Base-by-base conservation (phyloP, 2,888 invertebrate species). In the Didymodactylos carnosus region DNA sequence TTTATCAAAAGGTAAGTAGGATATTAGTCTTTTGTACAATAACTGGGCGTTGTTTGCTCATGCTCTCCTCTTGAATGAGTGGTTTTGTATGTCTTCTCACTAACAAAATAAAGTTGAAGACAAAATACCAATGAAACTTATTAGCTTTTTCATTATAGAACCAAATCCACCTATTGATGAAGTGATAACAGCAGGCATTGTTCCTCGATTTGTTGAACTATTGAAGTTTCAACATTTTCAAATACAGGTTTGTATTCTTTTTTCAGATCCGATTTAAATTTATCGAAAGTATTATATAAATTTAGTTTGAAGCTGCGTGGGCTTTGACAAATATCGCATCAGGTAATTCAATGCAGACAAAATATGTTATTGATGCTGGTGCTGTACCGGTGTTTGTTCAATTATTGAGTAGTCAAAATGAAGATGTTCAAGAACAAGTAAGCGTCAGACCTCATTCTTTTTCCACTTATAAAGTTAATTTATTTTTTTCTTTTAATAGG, bases 281-380 rank as follows among this genome's bases (percentile, higher is more conserved):
- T n/a, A 46, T 5, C 10, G 5, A 8, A 13, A 23, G 1, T 53
- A 29, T 29, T 35, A 14, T n/a, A 14, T 35, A 3, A 23, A 40
- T 76, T 80, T 77, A 95, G 91, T 98, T 98, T 85, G 97, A 98
- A 86, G 94, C 97, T 73, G 95, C 97, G 70, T 98, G 97, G 97
- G 94, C 94, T 5, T 84, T 98, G 78, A 98, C 97, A 77, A 98
- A 98, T 85, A 94, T 98, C 80, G 97, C 97, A 2, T 94, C 94
- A 1, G 97, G 97, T 27, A 94, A 94, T 3, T 93, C 94, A n/a
- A 88, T 89, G 77, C 97, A 98, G 85, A 98, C 97, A 0, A 88
- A 90, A 76, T 90, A 92, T 80, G 94, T 97, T 19, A 91, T 97
- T 76, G 91, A 94, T 78, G 91, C 91, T 51, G 93, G 93, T 19